Percentiles rank a stretch among this genome's conserved stretches.
Conservation (phyloP, 1,140 invertebrate genomes). For the Tetramorium alpestre region DNA sequence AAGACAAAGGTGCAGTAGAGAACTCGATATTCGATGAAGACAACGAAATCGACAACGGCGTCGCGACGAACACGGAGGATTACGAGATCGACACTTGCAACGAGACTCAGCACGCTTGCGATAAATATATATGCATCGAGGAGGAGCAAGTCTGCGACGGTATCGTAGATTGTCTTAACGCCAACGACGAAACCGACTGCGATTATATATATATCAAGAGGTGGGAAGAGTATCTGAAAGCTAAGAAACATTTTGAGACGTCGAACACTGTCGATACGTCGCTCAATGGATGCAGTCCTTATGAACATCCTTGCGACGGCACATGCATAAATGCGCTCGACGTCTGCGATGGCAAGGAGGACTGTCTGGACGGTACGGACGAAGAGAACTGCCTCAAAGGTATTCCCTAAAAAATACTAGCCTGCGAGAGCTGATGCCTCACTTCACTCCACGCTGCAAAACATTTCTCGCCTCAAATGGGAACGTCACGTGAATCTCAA, state of each 20-base stretch:
- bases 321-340: constrained; percentile 80
- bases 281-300: not conserved
- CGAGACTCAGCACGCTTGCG: constrained; percentile 85
- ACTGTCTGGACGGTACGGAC: constrained; percentile 85
- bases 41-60: not conserved
- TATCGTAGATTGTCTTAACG: constrained; percentile 90
- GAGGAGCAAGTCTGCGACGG: constrained; percentile 89
- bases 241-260: not conserved
- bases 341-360: constrained; percentile 82
- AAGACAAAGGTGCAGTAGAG: not conserved
- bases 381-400: constrained; percentile 81
- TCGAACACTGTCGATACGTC: not conserved
- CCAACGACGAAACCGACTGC: constrained; percentile 88
- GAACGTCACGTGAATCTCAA: not conserved
- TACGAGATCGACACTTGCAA: constrained; percentile 34
- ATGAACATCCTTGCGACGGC: constrained; percentile 71
- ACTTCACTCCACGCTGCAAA: constrained; percentile 23
- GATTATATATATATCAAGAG: constrained; percentile 12
- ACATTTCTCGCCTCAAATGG: constrained; percentile 29
- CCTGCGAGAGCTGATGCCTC: not conserved
- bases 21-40: not conserved
- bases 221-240: not conserved
- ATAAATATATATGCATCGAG: constrained; percentile 87
- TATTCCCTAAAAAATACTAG: constrained; percentile 5
- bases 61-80: not conserved